Conservation (phyloP, 2,888 invertebrate genomes). For the Euzetes globulus region DNA sequence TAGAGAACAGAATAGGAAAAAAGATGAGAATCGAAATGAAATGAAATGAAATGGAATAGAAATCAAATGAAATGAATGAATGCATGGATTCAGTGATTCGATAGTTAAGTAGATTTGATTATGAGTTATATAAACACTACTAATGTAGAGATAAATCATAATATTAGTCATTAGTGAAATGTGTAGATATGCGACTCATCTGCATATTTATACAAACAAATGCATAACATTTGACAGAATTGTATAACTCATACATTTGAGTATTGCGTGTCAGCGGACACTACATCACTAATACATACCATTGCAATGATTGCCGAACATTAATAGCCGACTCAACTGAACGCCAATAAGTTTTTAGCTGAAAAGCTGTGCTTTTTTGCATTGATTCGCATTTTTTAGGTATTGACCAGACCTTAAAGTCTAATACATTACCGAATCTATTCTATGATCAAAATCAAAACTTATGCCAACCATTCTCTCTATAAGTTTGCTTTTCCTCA, state of each 20-base stretch:
- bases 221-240: constrained; percentile 5
- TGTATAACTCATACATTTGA: constrained; percentile 11
- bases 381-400: constrained; percentile 15
- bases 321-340: constrained; percentile 8
- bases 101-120: constrained; percentile 20
- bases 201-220: constrained; percentile 17
- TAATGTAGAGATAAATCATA: constrained; percentile 24
- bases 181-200: constrained; percentile 1
- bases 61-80: constrained; percentile 4
- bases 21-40: neutral
- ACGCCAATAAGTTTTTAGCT: constrained; percentile 22
- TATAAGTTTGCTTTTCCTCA: constrained; percentile 4
- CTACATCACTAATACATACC: constrained; percentile 21
- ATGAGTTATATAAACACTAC: constrained; percentile 3
- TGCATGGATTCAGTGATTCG: constrained; percentile 17
- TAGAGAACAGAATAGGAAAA: neutral
- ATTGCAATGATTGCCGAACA: neutral
- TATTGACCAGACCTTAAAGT: constrained; percentile 16
- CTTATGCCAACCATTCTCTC: neutral
- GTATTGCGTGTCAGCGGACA: constrained; percentile 13
- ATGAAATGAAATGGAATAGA: constrained; percentile 5
- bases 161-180: constrained; percentile 20
- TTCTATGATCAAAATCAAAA: constrained; percentile 15
- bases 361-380: constrained; percentile 18
- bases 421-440: neutral